Conservation (phyloP, 2,888 invertebrate species). For the Junonia oenone region DNA sequence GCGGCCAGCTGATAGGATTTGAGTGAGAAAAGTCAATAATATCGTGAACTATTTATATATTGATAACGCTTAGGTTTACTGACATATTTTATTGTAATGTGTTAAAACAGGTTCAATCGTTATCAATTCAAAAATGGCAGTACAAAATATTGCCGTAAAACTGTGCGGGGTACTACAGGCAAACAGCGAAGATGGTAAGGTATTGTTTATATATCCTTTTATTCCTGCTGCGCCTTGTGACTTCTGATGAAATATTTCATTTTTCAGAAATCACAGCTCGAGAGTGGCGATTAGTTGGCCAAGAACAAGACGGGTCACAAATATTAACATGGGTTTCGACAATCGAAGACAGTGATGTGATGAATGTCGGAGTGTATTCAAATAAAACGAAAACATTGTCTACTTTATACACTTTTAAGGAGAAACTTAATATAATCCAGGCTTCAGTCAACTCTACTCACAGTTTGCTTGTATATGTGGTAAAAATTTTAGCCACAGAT, state of each 20-base stretch:
- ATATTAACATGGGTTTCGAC: conserved; percentile 83
- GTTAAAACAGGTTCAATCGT: background rate
- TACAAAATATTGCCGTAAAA: conserved; percentile 79
- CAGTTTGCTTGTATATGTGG: conserved; percentile 84
- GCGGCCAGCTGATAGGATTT: conserved; percentile 74
- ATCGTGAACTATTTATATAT: conserved; percentile 35
- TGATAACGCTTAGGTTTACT: conserved; percentile 45
- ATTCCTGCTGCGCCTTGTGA: background rate
- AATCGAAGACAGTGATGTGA: conserved; percentile 46
- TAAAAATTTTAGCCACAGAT: conserved; percentile 72
- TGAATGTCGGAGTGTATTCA: conserved; percentile 81
- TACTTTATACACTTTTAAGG: conserved; percentile 81
- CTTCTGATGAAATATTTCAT: background rate
- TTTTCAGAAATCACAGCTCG: conserved; percentile 81
- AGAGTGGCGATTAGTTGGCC: conserved; percentile 90
- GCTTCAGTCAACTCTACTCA: conserved; percentile 86
- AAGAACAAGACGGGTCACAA: conserved; percentile 88
- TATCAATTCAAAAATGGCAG: conserved; percentile 47
- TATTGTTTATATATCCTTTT: background rate
- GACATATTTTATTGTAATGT: conserved; percentile 24
- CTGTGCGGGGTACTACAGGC: conserved; percentile 76
- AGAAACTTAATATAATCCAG: conserved; percentile 85
- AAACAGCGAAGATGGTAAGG: conserved; percentile 68
- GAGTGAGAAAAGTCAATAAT: conserved; percentile 65
- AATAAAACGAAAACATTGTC: conserved; percentile 79